Conservation (phyloP, 2,888 invertebrate species). For the Nowickia ferox region DNA sequence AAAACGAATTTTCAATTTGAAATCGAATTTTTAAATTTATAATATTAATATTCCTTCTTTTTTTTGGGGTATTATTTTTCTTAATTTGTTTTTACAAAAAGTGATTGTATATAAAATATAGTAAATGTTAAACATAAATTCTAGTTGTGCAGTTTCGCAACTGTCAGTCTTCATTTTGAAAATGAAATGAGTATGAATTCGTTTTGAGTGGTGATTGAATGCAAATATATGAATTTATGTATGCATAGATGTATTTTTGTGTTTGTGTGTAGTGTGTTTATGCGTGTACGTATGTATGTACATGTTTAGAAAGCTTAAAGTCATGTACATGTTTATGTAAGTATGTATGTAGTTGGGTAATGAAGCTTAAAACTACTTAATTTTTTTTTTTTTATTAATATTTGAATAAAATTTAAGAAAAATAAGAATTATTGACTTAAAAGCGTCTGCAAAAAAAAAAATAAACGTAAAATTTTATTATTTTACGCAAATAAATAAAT, state of each 20-base stretch:
- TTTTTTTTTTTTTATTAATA: constrained; percentile 1
- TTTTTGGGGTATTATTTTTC: constrained; percentile 7
- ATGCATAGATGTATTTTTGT: neutral
- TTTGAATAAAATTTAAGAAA: neutral
- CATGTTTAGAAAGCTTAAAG: neutral
- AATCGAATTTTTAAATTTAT: constrained; percentile 36
- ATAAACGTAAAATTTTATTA: neutral
- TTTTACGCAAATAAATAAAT: constrained; percentile 37
- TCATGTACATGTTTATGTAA: neutral
- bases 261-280: neutral
- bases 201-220: constrained; percentile 28
- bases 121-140: constrained; percentile 50
- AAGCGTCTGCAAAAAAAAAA: neutral
- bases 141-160: constrained; percentile 61
- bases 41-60: too few relatives aligned
- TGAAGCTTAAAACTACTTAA: constrained; percentile 40
- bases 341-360: constrained; percentile 18
- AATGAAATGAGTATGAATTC: constrained; percentile 56
- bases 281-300: neutral
- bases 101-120: constrained; percentile 48
- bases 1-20: constrained; percentile 4
- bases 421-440: constrained; percentile 2
- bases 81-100: constrained; percentile 42
- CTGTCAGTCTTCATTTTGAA: constrained; percentile 70
- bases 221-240: constrained; percentile 1